Evolutionary conservation across 2,113 vertebrate genomes (phyloP), one percentile per base, ranked within the genome.

Genomic region (Antigone vipio): DNA sequence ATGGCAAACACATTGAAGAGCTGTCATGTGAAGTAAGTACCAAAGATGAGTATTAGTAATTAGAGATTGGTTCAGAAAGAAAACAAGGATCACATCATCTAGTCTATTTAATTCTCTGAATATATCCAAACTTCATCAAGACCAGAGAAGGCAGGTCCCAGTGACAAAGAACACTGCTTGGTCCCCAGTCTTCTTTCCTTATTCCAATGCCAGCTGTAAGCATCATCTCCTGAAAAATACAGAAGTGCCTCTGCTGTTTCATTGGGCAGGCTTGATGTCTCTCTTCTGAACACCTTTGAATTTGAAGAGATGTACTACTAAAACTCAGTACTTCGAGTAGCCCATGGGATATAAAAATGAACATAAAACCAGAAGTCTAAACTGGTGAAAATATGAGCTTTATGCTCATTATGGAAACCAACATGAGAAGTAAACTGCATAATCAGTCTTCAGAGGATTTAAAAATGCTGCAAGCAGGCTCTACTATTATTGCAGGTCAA

Each of bases 361-460:
- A 89, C 88, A 87, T 78, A 85, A 89, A 94, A 75, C 78, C 47
- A 89, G 16, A 96, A 87, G 53, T 58, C 77, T 75, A 59, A 91
- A 94, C 44, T 93, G 69, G 49, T 58, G 72, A 95, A 96, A 94
- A 93, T 60, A 69, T 88, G 52, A 94, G 52, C 40, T 88, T 92
- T 88, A 80, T 87, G 88, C 52, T 91, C 93, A 97, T 94, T 93
- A 75, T 32, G 68, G 93, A 95, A 96, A 95, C 40, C 56, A 94
- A 91, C 47, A 72, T 10, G 19, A 89, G 88, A 94, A 92, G 73
- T 49, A 96, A 93, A 87, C 21, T 38, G 56, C 60, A 85, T 96
- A 87, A 86, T 92, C 88, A 84, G 64, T 71, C 90, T 93, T 94
- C 68, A 72, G 90, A 91, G 92, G 75, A 93, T 78, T 95, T 56